A percentile compares a stretch with the other conserved stretches of the same genome.
Conservation (phyloP, 2,797 vertebrate species). For the Dallia pectoralis region DNA sequence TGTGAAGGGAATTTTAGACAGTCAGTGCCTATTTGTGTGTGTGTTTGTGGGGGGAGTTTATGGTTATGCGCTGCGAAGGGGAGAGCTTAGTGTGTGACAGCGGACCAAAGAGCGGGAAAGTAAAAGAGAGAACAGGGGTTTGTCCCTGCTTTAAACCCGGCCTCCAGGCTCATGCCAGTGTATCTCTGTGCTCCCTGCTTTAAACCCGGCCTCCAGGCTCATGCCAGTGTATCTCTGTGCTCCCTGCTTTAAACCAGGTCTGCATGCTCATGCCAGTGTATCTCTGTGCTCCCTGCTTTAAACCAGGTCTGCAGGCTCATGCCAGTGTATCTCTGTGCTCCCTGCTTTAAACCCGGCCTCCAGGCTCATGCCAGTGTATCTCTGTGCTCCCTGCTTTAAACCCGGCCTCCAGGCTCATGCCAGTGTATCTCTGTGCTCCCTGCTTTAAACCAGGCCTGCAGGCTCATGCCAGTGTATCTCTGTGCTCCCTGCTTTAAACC, state of each 20-base stretch:
- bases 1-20: background rate
- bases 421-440: too few species aligned
- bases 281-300: conserved; percentile 49
- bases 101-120: conserved; percentile 2
- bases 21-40: background rate
- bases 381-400: too few species aligned
- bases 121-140: conserved; percentile 22
- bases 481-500: too few species aligned
- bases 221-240: too few species aligned
- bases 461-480: too few species aligned
- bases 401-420: too few species aligned
- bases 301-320: conserved; percentile 39
- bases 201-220: conserved; percentile 39
- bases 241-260: conserved; percentile 40
- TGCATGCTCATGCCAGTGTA: too few species aligned
- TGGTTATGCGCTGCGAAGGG: conserved; percentile 2
- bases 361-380: too few species aligned
- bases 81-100: conserved; percentile 12
- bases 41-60: conserved; percentile 16
- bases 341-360: too few species aligned
- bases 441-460: too few species aligned
- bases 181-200: too few species aligned
- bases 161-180: conserved; percentile 46
- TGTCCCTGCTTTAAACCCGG: conserved; percentile 43
- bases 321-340: too few species aligned